A percentile compares a stretch with the other conserved stretches of the same genome.
Conservation (phyloP, 2,113 vertebrate genomes). For the Leptobrachium leishanense region DNA sequence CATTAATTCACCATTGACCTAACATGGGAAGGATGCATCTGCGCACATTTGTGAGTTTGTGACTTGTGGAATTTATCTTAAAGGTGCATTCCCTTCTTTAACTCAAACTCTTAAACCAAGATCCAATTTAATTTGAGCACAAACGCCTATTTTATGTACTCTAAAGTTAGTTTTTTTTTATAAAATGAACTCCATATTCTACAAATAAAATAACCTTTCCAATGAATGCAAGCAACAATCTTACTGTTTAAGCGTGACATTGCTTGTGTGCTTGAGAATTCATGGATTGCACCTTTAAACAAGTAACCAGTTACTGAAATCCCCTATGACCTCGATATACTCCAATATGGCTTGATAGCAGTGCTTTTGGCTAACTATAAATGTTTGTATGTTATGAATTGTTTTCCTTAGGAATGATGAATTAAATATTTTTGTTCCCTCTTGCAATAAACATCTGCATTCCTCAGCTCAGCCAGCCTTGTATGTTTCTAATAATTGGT, state of each 20-base stretch:
- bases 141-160: not conserved
- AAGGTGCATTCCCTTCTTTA: slow-evolving; percentile 25
- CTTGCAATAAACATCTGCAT: slow-evolving; percentile 88
- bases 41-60: no score
- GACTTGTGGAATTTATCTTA: slow-evolving; percentile 7
- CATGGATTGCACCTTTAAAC: slow-evolving; percentile 40
- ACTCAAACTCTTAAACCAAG: not conserved
- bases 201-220: no score
- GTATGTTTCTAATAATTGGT: slow-evolving; percentile 87
- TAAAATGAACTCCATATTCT: no score
- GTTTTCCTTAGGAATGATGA: slow-evolving; percentile 88
- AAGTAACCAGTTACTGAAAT: slow-evolving; percentile 42
- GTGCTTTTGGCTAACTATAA: slow-evolving; percentile 87
- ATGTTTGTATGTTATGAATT: slow-evolving; percentile 88
- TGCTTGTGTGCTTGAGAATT: not conserved
- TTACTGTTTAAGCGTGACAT: not conserved
- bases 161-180: no score
- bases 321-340: slow-evolving; percentile 72
- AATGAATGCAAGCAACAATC: not conserved
- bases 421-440: slow-evolving; percentile 89
- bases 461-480: slow-evolving; percentile 86
- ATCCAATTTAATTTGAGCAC: not conserved
- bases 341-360: slow-evolving; percentile 77
- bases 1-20: no score
- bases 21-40: no score